Percentiles rank a stretch among this genome's conserved stretches.
phyloP scores from a whole-genome alignment of 2,888 invertebrate species.

The Folsomia manolachei region DNA sequence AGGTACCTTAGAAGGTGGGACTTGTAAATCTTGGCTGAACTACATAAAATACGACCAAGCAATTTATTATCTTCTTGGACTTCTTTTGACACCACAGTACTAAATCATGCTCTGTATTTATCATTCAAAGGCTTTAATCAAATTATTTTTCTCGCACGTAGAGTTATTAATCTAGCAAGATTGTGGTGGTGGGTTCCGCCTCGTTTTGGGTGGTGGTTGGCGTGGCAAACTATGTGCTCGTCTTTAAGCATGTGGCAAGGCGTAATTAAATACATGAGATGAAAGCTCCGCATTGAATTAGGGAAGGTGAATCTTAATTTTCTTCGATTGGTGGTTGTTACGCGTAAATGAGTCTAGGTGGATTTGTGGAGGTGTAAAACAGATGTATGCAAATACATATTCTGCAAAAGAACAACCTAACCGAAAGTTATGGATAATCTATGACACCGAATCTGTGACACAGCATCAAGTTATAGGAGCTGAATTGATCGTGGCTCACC shows the following conservation, averaged over 20 bases:
- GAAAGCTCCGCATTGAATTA: not conserved
- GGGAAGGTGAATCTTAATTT: not conserved
- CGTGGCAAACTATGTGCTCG: no score
- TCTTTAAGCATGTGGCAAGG: not conserved
- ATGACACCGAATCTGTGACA: no score
- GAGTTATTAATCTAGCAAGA: not conserved
- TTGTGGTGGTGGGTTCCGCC: not conserved
- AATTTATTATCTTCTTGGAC: conserved; percentile 24
- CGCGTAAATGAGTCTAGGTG: no score
- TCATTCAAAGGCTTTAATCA: conserved; percentile 27
- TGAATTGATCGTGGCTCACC: not conserved
- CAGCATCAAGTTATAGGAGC: not conserved
- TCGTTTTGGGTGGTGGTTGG: not conserved
- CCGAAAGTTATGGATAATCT: no score
- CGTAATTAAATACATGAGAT: conserved; percentile 1
- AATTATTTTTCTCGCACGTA: conserved; percentile 28
- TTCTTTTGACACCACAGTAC: conserved; percentile 23
- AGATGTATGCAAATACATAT: no score
- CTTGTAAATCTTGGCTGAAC: not conserved
- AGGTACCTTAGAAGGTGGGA: not conserved
- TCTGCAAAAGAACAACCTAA: no score
- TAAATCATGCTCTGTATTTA: conserved; percentile 27
- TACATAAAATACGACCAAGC: conserved; percentile 3
- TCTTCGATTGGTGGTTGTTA: no score
- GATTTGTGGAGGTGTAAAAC: no score